phyloP scores from a whole-genome alignment of 1,140 invertebrate species.

The Drosophila equinoxialis region DNA sequence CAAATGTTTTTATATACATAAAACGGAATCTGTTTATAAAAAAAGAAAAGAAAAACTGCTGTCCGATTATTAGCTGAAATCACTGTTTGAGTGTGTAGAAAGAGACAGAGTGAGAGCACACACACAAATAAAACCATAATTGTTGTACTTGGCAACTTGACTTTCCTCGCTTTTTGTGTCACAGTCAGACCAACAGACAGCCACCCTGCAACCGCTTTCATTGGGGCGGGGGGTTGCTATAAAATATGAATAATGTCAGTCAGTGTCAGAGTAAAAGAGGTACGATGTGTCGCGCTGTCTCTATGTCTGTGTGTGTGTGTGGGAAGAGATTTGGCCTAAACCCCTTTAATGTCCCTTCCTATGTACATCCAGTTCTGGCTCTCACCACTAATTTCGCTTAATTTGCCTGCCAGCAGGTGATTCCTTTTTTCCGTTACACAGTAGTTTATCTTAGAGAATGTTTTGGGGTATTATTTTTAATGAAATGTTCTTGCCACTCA shows the following conservation, averaged over 20 bases:
- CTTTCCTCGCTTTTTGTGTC: slow-evolving; percentile 64
- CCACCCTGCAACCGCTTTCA: slow-evolving; percentile 6
- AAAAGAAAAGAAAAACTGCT: too few species aligned
- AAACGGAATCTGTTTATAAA: too few species aligned
- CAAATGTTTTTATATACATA: too few species aligned
- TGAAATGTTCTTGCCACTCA: slow-evolving; percentile 49
- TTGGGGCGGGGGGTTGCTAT: slow-evolving; percentile 36
- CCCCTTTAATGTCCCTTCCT: slow-evolving; percentile 59
- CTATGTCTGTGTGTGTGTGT: slow-evolving; percentile 49
- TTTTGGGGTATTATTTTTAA: slow-evolving; percentile 66
- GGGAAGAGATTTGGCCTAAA: slow-evolving; percentile 46
- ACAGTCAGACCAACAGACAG: slow-evolving; percentile 34
- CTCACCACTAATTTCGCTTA: slow-evolving; percentile 68
- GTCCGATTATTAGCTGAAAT: too few species aligned
- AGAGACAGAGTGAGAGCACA: not conserved
- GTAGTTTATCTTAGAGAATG: slow-evolving; percentile 58
- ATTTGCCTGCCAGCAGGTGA: slow-evolving; percentile 61
- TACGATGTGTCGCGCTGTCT: not conserved
- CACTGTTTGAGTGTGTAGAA: too few species aligned
- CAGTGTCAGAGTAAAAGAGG: slow-evolving; percentile 1
- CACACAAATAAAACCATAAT: slow-evolving; percentile 67
- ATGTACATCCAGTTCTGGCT: not conserved
- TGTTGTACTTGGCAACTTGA: slow-evolving; percentile 74
- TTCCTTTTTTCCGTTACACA: slow-evolving; percentile 11
- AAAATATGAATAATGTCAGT: slow-evolving; percentile 77